Conservation (phyloP, 2,113 vertebrate species). For the Phoxinus phoxinus region DNA sequence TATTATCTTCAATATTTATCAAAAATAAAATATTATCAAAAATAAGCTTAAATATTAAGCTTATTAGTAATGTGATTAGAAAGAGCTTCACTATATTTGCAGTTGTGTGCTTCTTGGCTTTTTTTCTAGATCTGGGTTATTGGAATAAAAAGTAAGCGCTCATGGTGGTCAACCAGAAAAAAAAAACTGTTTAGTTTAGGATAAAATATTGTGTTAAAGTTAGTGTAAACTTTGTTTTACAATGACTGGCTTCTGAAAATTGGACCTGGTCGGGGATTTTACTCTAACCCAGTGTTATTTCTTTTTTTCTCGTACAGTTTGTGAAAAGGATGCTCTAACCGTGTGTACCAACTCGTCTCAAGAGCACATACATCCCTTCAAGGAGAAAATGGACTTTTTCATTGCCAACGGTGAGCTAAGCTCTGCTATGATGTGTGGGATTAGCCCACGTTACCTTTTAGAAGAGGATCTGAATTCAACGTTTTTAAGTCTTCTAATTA, state of each 20-base stretch:
- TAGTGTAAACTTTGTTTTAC: constrained; percentile 1
- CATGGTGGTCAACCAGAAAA: constrained; percentile 9
- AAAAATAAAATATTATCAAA: too few relatives aligned
- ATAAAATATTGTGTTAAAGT: neutral
- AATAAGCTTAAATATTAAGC: too few relatives aligned
- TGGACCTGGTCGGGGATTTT: constrained; percentile 2
- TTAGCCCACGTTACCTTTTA: neutral
- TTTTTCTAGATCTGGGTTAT: neutral
- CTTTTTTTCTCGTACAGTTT: constrained; percentile 73
- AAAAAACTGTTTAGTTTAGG: constrained; percentile 7
- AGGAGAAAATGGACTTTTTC: constrained; percentile 89
- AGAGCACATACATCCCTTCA: constrained; percentile 90
- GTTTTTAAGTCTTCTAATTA: neutral
- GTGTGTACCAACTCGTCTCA: constrained; percentile 87
- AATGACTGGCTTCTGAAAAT: neutral
- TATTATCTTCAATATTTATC: too few relatives aligned
- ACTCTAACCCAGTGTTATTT: constrained; percentile 26
- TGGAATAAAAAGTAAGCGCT: constrained; percentile 17
- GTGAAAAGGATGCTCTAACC: constrained; percentile 83
- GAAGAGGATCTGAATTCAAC: neutral
- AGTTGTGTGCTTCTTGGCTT: neutral
- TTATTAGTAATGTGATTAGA: neutral
- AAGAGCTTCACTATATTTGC: neutral
- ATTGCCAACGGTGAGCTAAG: constrained; percentile 83
- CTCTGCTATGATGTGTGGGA: neutral